These are phyloP conservation scores for Drosophila cognata DNA, from an alignment of 2,888 invertebrate genomes.

Conservation along the genomic window DNA sequence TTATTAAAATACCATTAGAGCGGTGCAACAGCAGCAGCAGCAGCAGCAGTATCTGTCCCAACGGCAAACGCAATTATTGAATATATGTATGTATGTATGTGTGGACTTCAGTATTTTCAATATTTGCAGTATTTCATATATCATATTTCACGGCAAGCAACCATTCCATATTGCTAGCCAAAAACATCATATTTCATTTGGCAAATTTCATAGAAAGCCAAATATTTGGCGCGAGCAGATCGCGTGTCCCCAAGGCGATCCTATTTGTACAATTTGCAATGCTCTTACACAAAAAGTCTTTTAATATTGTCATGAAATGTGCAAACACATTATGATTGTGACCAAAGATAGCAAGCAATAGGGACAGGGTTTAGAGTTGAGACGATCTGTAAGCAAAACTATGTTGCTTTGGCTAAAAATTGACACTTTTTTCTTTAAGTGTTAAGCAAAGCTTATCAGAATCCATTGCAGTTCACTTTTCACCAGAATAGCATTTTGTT, in stretches of 20 bases:
- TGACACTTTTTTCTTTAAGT: neutral
- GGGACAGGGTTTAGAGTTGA: neutral
- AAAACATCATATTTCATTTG: constrained; percentile 41
- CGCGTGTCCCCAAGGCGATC: constrained; percentile 51
- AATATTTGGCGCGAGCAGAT: constrained; percentile 72
- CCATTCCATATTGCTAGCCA: constrained; percentile 3
- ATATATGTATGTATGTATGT: constrained; percentile 32
- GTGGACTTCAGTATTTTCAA: neutral
- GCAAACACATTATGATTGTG: no score
- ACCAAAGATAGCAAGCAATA: neutral
- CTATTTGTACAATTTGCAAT: constrained; percentile 15
- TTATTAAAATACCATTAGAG: constrained; percentile 78
- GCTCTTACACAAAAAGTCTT: constrained; percentile 9
- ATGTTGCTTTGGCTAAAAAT: neutral
- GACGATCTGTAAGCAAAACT: neutral
- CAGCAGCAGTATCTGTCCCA: constrained; percentile 51
- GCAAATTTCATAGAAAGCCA: constrained; percentile 56
- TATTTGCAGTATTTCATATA: constrained; percentile 31
- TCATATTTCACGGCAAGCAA: constrained; percentile 22
- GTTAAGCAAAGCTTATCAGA: neutral
- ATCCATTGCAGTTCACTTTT: neutral
- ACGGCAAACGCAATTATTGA: constrained; percentile 78
- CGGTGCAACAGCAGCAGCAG: constrained; percentile 50
- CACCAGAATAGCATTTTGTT: neutral
- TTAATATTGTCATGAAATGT: neutral